Base-by-base conservation (phyloP, 2,797 vertebrate genomes). In the Paratrypauchen microcephalus region DNA sequence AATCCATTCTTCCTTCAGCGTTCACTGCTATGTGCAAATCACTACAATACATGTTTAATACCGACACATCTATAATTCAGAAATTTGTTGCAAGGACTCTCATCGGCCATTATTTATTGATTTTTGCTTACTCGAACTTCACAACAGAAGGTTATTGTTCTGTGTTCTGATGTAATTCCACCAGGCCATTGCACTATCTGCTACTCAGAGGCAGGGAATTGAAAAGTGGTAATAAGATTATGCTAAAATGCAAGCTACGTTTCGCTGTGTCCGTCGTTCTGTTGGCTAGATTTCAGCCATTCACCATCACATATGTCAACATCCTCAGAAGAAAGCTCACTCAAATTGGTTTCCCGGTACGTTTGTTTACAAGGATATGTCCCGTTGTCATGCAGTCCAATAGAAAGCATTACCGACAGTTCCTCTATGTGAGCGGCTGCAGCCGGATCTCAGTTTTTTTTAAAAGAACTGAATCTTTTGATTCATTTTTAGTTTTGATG, bases 261-360 rank as follows among this genome's bases (percentile, higher is more conserved):
- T 41, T 13, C 6, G 32, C 61, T 47, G 36, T 47, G 61, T 24
- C 61, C 39, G 6, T 63, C n/a, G 8, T 15, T 15, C 9, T 15
- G 3, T 63, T 47, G 61, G 61, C 39, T 16, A 23, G 39, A 45
- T 45, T 63, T 45, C 61, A 41, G 24, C 32, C 61, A 6, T 45
- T 63, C 24, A 47, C 61, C 21, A 6, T 36, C 18, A n/a, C 28
- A n/a, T 12, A 60, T 60, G 39, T 63, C 61, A 63, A 6, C 39
- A n/a, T 26, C n/a, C 61, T 63, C 61, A 0, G 16, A 63, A 24
- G 39, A 63, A 47, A 16, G 30, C 59, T 0, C n/a, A 7, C 59
- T 24, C 36, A 63, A 47, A 63, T 45, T 63, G 61, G 61, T 63
- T 63, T 63, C 47, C 39, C 23, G 23, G 36, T 41, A 4, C 45